These are phyloP conservation scores for Automeris io DNA, from an alignment of 2,888 invertebrate genomes.

Conservation along the genomic window DNA sequence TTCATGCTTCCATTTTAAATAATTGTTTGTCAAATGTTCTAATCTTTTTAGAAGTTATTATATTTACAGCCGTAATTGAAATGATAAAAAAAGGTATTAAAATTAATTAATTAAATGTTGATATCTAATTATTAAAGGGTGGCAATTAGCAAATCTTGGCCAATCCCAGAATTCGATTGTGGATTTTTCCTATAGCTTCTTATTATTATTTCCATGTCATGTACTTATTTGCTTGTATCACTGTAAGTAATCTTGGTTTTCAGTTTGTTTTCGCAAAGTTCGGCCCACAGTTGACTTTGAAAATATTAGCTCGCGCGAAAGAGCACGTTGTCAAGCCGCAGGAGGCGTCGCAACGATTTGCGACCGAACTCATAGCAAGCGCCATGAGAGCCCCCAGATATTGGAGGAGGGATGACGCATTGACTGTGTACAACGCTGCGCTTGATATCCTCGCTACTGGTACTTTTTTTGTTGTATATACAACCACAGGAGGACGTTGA, in stretches of 20 bases:
- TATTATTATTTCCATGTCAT: too few species aligned
- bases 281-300: slow-evolving; percentile 79
- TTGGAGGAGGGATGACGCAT: slow-evolving; percentile 82
- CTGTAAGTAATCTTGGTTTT: neutral
- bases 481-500: neutral
- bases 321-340: slow-evolving; percentile 80
- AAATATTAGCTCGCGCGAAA: slow-evolving; percentile 81
- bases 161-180: too few species aligned
- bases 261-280: slow-evolving; percentile 86
- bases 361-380: slow-evolving; percentile 86
- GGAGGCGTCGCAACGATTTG: slow-evolving; percentile 89
- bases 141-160: too few species aligned
- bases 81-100: too few species aligned
- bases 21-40: too few species aligned
- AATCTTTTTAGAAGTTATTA: too few species aligned
- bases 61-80: too few species aligned
- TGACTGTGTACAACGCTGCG: slow-evolving; percentile 78
- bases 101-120: too few species aligned
- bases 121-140: too few species aligned
- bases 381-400: slow-evolving; percentile 88
- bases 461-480: slow-evolving; percentile 14
- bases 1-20: too few species aligned
- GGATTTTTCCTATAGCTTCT: too few species aligned
- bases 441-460: slow-evolving; percentile 79
- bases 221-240: too few species aligned